These are phyloP conservation scores for Felis chaus DNA, from an alignment of 2,113 vertebrate species.

Conservation along the genomic window DNA sequence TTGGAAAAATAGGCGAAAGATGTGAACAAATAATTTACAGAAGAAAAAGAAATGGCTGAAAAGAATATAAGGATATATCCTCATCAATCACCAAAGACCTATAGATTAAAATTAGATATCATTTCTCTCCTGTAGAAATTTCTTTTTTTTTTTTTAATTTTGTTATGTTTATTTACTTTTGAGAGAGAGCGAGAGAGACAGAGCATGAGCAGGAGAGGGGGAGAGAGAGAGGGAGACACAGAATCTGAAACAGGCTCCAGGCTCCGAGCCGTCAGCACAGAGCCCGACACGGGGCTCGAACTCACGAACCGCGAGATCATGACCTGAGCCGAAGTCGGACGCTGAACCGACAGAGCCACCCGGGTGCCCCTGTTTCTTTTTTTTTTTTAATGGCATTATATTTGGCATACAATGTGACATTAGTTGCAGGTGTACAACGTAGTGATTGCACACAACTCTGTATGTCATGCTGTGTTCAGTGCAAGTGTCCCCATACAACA, in stretches of 20 bases:
- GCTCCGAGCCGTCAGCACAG: too few species aligned
- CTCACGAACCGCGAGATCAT: too few species aligned
- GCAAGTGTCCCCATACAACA: background rate
- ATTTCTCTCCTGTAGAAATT: background rate
- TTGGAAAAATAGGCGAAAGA: background rate
- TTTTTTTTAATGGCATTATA: background rate
- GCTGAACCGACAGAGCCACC: too few species aligned
- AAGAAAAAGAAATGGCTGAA: slow-evolving; percentile 13
- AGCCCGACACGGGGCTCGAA: too few species aligned
- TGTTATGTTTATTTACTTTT: too few species aligned
- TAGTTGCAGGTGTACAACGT: background rate
- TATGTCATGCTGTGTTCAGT: background rate
- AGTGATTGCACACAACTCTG: background rate
- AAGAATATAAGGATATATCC: background rate
- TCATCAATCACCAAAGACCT: background rate
- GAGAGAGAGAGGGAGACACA: too few species aligned
- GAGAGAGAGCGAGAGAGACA: too few species aligned
- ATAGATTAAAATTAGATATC: background rate
- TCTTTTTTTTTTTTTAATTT: background rate
- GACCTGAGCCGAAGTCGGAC: too few species aligned
- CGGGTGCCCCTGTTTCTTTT: background rate
- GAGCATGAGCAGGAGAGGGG: too few species aligned
- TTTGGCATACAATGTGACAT: background rate
- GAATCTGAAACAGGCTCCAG: too few species aligned
- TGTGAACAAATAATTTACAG: background rate